These are phyloP conservation scores for Gallinago jamesoni DNA, from an alignment of 2,113 vertebrate genomes.

Conservation along the genomic window DNA sequence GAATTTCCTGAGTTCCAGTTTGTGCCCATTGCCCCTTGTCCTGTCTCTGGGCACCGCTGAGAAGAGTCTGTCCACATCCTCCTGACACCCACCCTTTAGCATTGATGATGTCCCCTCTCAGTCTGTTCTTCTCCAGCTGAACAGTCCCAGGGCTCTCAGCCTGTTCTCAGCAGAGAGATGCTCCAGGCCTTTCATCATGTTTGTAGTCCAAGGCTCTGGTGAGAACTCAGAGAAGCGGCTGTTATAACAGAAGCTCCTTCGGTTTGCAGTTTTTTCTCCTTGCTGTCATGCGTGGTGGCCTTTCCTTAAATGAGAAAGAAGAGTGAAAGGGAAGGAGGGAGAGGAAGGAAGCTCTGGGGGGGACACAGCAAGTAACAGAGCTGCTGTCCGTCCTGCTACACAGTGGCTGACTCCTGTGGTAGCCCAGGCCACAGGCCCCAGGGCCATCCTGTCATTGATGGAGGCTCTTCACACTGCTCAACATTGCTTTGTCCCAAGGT, in stretches of 20 bases:
- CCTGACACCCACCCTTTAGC: not conserved
- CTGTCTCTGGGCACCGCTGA: not conserved
- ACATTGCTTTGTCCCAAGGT: not conserved
- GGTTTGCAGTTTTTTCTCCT: not conserved
- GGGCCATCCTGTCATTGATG: not conserved
- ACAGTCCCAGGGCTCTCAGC: not conserved
- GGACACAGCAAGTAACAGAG: not conserved
- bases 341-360: not conserved
- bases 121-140: not conserved
- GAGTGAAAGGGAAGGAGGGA: not conserved
- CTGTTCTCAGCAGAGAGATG: not conserved
- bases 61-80: not conserved
- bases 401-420: not conserved
- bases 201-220: not conserved
- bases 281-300: not conserved
- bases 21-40: not conserved
- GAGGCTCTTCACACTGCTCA: not conserved
- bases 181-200: not conserved
- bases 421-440: not conserved
- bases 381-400: not conserved
- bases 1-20: not conserved
- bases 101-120: not conserved
- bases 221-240: not conserved
- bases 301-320: constrained; percentile 8
- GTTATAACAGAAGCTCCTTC: not conserved